A percentile compares a stretch with the other conserved stretches of the same genome.
Conservation (phyloP, 2,888 invertebrate species). For the Pherbina coryleti region DNA sequence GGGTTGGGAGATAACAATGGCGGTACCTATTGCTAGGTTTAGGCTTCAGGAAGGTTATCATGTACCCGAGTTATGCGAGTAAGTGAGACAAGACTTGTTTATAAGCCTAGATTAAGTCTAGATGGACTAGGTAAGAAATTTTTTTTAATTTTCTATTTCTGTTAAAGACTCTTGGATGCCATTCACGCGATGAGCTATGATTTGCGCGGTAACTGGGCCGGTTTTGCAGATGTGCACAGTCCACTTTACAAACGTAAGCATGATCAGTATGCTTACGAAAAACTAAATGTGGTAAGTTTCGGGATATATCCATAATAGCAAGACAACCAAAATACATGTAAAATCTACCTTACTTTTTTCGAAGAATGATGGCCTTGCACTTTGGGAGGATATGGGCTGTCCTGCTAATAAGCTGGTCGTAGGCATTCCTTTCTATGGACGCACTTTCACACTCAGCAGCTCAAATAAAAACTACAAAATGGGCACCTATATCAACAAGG, state of each 20-base stretch:
- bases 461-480: conserved; percentile 86
- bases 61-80: conserved; percentile 90
- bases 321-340: background rate
- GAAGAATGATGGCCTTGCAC: conserved; percentile 86
- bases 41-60: conserved; percentile 90
- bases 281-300: conserved; percentile 85
- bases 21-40: conserved; percentile 89
- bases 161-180: conserved; percentile 79
- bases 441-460: conserved; percentile 84
- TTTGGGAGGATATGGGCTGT: conserved; percentile 93
- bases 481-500: conserved; percentile 91
- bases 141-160: background rate
- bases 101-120: background rate
- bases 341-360: background rate
- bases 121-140: background rate
- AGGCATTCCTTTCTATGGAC: conserved; percentile 90
- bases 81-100: conserved; percentile 64
- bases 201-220: conserved; percentile 90
- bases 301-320: background rate
- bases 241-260: conserved; percentile 87
- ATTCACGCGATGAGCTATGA: conserved; percentile 91
- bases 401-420: conserved; percentile 88
- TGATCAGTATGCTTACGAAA: conserved; percentile 91
- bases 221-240: conserved; percentile 91
- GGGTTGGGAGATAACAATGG: conserved; percentile 90